Base-by-base conservation (phyloP, 2,888 invertebrate genomes). In the Cacoxenus indagator region DNA sequence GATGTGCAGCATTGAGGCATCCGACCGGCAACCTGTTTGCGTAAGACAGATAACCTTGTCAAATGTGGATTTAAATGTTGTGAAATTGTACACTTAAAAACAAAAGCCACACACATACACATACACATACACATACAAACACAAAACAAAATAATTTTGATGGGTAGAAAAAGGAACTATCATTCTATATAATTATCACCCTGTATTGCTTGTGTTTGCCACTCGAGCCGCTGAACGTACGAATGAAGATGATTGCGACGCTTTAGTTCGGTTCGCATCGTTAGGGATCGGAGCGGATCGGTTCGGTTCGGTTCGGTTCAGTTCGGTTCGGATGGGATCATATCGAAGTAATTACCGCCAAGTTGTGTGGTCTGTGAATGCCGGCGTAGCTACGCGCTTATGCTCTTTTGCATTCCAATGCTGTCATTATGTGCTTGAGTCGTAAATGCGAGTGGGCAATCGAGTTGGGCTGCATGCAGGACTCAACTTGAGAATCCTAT, bases 1-100 rank as follows among this genome's bases (percentile, higher is more conserved):
- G n/a, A n/a, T n/a, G n/a, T 26, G 26, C n/a, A 26, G 24, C 27
- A 26, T 26, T 29, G 43, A 66, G 72, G 69, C 66, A 70, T 71
- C 67, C 67, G 72, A 62, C 67, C 67, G 72, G 45, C 43, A 76
- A 74, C 74, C 75, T 76, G 76, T 76, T 74, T 62, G 29, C 8
- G 37, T 17, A 17, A 17, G 29, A 43, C 9, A 5, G 22, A 75
- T 43, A 43, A 70, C 64, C 67, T 65, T 74, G 81, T 78, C 81
- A 81, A 79, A 81, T 82, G 75, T 73, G 73, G 75, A 82, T 81
- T 77, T 78, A 76, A 83, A 78, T 83, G 82, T 82, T 84, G 83
- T 83, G 84, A 84, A 83, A 83, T 84, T 75, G 83, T 75, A 84
- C 84, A 83, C 83, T 84, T 84, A 73, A 83, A 75, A 73, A 73